These are phyloP conservation scores for Dyspetes luteomarginatus DNA, from an alignment of 2,888 invertebrate genomes.

Conservation along the genomic window DNA sequence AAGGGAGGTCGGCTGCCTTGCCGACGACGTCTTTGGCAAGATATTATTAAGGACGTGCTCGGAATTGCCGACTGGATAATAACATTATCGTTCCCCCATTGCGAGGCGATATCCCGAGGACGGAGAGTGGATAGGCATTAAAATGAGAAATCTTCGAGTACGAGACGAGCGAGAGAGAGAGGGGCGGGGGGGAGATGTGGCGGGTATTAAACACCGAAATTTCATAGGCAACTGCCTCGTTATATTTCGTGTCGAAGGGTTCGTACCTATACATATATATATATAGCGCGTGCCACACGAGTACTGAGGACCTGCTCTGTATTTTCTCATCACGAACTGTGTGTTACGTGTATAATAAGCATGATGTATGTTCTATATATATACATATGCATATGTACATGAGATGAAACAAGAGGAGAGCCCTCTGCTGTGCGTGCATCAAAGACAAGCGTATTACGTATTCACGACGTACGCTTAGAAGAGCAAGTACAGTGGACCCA, in stretches of 20 bases:
- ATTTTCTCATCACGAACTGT: conserved; percentile 66
- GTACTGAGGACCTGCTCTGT: conserved; percentile 12
- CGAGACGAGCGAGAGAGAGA: conserved; percentile 18
- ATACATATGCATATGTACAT: conserved; percentile 3
- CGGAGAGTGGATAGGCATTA: conserved; percentile 69
- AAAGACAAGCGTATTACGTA: conserved; percentile 63
- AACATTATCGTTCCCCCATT: conserved; percentile 71
- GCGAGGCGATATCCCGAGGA: conserved; percentile 66
- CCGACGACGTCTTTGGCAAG: conserved; percentile 70
- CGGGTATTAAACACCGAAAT: conserved; percentile 55
- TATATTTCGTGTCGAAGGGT: conserved; percentile 45
- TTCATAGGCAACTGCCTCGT: conserved; percentile 59
- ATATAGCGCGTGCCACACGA: background rate
- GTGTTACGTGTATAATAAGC: conserved; percentile 63
- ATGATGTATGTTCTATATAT: background rate
- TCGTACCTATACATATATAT: background rate
- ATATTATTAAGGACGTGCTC: conserved; percentile 74
- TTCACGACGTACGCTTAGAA: conserved; percentile 54
- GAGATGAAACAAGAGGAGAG: conserved; percentile 25
- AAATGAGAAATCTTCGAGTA: conserved; percentile 69
- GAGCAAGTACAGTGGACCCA: conserved; percentile 46
- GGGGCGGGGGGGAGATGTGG: background rate
- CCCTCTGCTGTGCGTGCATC: conserved; percentile 38
- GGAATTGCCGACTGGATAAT: conserved; percentile 72
- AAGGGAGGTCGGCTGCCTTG: conserved; percentile 52